Evolutionary conservation across 2,888 invertebrate species (phyloP).

Genomic region (Lasioglossum leucozonium): DNA sequence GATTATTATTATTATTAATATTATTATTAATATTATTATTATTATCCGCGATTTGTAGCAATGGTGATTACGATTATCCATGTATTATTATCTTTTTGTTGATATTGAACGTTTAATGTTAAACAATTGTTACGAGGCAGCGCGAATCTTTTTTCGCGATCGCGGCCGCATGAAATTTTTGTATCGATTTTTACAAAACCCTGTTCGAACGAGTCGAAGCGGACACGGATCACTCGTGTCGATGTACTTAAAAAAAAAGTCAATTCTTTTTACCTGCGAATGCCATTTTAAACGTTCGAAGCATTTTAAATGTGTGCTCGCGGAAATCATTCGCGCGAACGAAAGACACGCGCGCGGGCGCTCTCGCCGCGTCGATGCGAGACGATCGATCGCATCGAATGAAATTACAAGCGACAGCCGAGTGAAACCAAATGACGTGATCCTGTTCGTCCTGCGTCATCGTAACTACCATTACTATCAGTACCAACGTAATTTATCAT

Average conservation of each 20-base stretch:
- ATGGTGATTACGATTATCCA: slow-evolving; percentile 52
- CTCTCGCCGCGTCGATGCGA: neutral
- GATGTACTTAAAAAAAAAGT: slow-evolving; percentile 46
- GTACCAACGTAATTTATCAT: slow-evolving; percentile 49
- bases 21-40: slow-evolving; percentile 55
- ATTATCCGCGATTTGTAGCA: slow-evolving; percentile 54
- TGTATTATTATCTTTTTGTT: slow-evolving; percentile 31
- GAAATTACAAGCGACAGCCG: neutral
- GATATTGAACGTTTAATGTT: slow-evolving; percentile 29
- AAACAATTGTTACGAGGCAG: slow-evolving; percentile 43
- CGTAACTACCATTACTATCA: slow-evolving; percentile 44
- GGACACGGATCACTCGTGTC: slow-evolving; percentile 35
- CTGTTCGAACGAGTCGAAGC: slow-evolving; percentile 2
- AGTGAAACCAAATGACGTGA: slow-evolving; percentile 22
- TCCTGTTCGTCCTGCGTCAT: slow-evolving; percentile 39
- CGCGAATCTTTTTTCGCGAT: slow-evolving; percentile 31
- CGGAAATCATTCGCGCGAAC: neutral
- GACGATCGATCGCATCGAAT: slow-evolving; percentile 1
- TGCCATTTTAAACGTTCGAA: slow-evolving; percentile 14
- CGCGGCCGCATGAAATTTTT: slow-evolving; percentile 38
- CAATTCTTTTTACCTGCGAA: neutral
- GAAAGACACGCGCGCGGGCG: neutral
- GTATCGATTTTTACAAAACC: slow-evolving; percentile 44
- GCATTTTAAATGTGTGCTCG: neutral
- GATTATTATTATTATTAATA: slow-evolving; percentile 55